Base-by-base conservation (phyloP, 1,140 invertebrate species). In the Sinonovacula constricta region DNA sequence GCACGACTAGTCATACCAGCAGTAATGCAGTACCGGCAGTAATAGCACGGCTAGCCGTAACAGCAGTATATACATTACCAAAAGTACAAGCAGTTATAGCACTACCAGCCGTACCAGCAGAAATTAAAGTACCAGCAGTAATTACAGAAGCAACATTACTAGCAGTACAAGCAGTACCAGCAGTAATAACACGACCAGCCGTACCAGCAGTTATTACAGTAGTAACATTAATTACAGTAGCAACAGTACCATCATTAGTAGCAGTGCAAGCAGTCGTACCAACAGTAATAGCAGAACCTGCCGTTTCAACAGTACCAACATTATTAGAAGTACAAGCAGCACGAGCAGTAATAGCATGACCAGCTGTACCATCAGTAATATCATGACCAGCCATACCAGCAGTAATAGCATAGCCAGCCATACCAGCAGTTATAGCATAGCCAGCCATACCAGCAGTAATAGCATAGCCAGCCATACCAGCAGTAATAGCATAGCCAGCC, bases 201-300 rank as follows among this genome's bases (percentile, higher is more conserved):
- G 31, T 39, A 65, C 31, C 14, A 39, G 60, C 24, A 71, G 54
- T 62, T 60, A 34, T 71, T 28, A 31, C 28, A 34, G 56, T 62
- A 71, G 69, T 60, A 71, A 56, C 18, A 71, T 53, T 62, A 60
- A 31, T 62, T 28, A 56, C 31, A 62, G 69, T 62, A 71, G 69
- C 28, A 60, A 14, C 33, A 60, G 18, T 62, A 71, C 53, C 36
- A 60, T 53, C 45, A 71, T 31, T 36, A 71, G 69, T 62, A 60
- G 3, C 36, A 71, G 69, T 71, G n/a, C n/a, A n/a, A n/a, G n/a
- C n/a, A 62, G 69, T 62, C 56, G 49, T 62, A 71, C 53, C 15
- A 71, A 56, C 60, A 31, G 10, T 62, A 71, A 30, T 62, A 62
- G 69, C 26, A 71, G 69, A 22, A 71, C 53, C 60, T n/a, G 24